Conservation (phyloP, 1,140 invertebrate genomes). For the Drosophila serrata region DNA sequence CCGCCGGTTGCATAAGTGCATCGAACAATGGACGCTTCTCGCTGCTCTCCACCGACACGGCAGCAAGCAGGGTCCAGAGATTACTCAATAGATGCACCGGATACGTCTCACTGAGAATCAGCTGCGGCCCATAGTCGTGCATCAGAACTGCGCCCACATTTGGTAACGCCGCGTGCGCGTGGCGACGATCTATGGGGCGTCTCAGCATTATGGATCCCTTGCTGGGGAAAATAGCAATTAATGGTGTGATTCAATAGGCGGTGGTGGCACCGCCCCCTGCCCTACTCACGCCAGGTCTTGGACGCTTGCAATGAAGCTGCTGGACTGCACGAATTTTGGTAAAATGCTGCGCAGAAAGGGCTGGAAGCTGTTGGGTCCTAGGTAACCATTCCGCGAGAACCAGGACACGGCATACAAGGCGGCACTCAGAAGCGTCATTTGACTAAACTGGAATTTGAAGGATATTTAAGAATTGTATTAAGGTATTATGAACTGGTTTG, state of each 20-base stretch:
- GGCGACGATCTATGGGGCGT: conserved; percentile 62
- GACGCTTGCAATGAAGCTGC: conserved; percentile 56
- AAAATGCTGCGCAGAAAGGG: conserved; percentile 64
- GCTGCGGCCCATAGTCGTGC: conserved; percentile 68
- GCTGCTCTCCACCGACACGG: conserved; percentile 37
- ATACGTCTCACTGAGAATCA: conserved; percentile 77
- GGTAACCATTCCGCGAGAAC: conserved; percentile 55
- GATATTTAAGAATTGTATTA: not conserved
- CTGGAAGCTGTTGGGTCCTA: conserved; percentile 42
- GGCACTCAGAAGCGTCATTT: conserved; percentile 68
- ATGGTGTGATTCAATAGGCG: conserved; percentile 12
- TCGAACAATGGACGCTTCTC: conserved; percentile 44
- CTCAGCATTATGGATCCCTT: conserved; percentile 70
- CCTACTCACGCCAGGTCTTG: conserved; percentile 63
- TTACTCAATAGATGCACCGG: conserved; percentile 70
- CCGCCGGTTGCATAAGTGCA: conserved; percentile 55
- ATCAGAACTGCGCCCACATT: conserved; percentile 78
- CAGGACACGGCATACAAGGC: conserved; percentile 65
- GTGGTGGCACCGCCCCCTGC: not conserved
- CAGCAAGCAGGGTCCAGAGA: conserved; percentile 61
- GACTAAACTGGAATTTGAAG: conserved; percentile 59
- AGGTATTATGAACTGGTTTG: not conserved
- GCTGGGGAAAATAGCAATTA: conserved; percentile 60
- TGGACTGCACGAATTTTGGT: conserved; percentile 65
- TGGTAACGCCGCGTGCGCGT: conserved; percentile 68